phyloP scores from a whole-genome alignment of 2,888 invertebrate species.

The Calameuta filiformis region DNA sequence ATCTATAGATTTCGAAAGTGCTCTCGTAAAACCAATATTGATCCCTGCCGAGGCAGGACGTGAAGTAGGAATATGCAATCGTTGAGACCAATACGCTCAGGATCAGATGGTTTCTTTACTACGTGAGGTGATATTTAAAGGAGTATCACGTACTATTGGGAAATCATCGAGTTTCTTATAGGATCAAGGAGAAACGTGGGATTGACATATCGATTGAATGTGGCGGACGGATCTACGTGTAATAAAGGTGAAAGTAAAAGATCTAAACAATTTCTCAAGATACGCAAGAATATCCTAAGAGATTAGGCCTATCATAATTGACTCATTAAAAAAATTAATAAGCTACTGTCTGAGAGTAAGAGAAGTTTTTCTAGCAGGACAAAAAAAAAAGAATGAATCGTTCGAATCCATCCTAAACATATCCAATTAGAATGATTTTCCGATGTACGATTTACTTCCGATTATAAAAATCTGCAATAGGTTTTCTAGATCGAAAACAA shows the following conservation, averaged over 20 bases:
- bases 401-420: neutral
- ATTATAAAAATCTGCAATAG: neutral
- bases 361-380: neutral
- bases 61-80: neutral
- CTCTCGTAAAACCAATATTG: neutral
- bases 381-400: neutral
- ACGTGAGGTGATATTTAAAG: neutral
- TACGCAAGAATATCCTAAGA: neutral
- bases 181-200: neutral
- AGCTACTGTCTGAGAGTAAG: neutral
- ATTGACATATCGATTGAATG: neutral
- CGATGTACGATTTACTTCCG: neutral
- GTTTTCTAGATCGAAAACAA: neutral
- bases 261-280: neutral
- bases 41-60: neutral
- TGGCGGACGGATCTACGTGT: neutral
- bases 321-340: neutral
- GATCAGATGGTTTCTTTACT: neutral
- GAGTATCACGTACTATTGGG: neutral
- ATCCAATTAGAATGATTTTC: neutral
- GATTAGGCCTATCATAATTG: neutral
- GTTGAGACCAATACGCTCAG: neutral
- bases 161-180: neutral
- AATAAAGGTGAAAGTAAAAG: neutral
- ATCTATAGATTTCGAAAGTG: neutral